phyloP scores from a whole-genome alignment of 1,140 invertebrate species.

The Hylaeus volcanicus region DNA sequence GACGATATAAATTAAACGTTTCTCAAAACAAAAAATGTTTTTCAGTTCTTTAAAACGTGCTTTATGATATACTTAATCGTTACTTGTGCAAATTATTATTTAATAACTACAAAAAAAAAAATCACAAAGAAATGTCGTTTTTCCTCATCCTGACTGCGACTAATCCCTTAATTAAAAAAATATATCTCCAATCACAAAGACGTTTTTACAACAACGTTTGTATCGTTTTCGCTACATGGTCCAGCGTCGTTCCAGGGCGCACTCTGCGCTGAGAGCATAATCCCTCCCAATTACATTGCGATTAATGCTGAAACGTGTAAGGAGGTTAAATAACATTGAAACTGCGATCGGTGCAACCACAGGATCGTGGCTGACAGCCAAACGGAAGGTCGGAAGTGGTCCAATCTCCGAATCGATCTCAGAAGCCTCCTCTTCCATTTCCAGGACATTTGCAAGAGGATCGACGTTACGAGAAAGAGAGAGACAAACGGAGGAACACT shows the following conservation, averaged over 20 bases:
- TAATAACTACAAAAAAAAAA: too few species aligned
- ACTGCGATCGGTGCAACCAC: constrained; percentile 48
- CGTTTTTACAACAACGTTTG: too few species aligned
- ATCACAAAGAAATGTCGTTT: too few species aligned
- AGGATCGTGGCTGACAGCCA: constrained; percentile 60
- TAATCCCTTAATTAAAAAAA: too few species aligned
- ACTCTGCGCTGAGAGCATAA: not conserved
- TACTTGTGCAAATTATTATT: too few species aligned
- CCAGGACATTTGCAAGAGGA: constrained; percentile 64
- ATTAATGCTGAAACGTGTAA: constrained; percentile 39
- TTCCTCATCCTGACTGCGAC: too few species aligned
- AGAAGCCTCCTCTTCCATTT: constrained; percentile 66
- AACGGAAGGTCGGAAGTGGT: constrained; percentile 61
- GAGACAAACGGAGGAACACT: constrained; percentile 44
- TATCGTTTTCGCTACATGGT: not conserved
- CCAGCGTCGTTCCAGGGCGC: not conserved
- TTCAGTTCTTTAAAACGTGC: too few species aligned
- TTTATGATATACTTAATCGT: too few species aligned
- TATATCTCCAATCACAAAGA: too few species aligned
- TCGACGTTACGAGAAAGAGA: constrained; percentile 16
- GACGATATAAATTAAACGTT: too few species aligned
- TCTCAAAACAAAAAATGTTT: too few species aligned
- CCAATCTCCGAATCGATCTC: constrained; percentile 68
- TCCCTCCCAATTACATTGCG: constrained; percentile 13
- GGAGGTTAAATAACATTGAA: constrained; percentile 49